These are phyloP conservation scores for Drosophila suzukii DNA, from an alignment of 1,140 invertebrate genomes.

Conservation along the genomic window DNA sequence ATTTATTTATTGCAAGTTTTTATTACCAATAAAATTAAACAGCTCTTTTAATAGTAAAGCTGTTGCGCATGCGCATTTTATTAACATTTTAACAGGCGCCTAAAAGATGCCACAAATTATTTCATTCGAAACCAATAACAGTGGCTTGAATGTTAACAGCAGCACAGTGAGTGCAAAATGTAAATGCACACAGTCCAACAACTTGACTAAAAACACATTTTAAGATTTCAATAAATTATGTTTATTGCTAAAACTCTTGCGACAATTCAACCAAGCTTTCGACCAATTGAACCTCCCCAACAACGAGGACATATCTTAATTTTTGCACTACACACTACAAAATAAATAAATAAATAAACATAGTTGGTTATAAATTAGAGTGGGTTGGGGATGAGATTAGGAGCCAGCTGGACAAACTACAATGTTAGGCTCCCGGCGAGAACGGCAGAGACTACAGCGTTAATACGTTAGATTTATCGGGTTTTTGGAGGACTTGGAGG, in stretches of 20 bases:
- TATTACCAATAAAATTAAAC: not conserved
- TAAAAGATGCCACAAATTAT: slow-evolving; percentile 37
- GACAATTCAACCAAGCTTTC: slow-evolving; percentile 31
- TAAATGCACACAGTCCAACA: too few species aligned
- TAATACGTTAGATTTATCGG: slow-evolving; percentile 60
- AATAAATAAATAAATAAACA: slow-evolving; percentile 76
- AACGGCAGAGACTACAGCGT: slow-evolving; percentile 42
- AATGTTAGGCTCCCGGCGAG: slow-evolving; percentile 43
- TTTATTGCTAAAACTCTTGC: slow-evolving; percentile 65
- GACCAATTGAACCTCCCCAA: slow-evolving; percentile 36
- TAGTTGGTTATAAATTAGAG: slow-evolving; percentile 64
- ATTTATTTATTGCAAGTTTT: not conserved
- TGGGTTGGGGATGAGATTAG: slow-evolving; percentile 43
- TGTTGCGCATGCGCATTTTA: not conserved
- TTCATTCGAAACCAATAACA: not conserved
- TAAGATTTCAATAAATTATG: slow-evolving; percentile 55
- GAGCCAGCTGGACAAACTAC: slow-evolving; percentile 55
- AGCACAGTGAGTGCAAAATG: not conserved
- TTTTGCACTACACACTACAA: slow-evolving; percentile 61
- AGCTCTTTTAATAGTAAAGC: slow-evolving; percentile 1
- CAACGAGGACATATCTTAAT: slow-evolving; percentile 20
- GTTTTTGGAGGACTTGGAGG: not conserved
- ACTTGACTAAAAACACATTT: not conserved
- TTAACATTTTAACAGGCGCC: slow-evolving; percentile 21
- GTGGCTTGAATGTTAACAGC: slow-evolving; percentile 1